Evolutionary conservation across 2,888 invertebrate genomes (phyloP), one percentile per base, ranked within the genome.

Genomic region (Eurois occulta): DNA sequence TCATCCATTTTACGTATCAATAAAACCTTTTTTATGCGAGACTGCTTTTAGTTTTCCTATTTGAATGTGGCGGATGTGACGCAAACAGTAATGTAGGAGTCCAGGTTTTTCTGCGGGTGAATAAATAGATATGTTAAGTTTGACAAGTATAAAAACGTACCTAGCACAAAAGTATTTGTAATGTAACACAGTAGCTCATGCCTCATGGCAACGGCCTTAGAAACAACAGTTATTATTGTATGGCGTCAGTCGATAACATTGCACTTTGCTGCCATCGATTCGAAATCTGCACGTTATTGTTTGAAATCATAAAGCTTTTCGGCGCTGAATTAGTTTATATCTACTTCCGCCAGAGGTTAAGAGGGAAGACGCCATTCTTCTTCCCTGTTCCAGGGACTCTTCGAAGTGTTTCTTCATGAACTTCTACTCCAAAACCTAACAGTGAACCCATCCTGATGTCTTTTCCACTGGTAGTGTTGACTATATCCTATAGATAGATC

Each of bases 231-330:
- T 82, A 68, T 60, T 55, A 71, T 66, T 74, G 65, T 62, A 73
- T 62, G 21, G n/a, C 72, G 70, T 55, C 65, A 74, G n/a, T 60
- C 65, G 72, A 77, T 86, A 84, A 84, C 35, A 52, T 68, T 77
- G 72, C 86, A 82, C 69, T 86, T 73, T 72, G 68, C n/a, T 67
- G 58, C 52, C 76, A 86, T 77, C 60, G 74, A 77, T 83, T 72
- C 11, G 24, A 72, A 86, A 77, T 79, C 62, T 73, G 21, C 58
- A 48, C 60, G 55, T n/a, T 73, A 66, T 70, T 65, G 41, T 66
- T 75, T 24, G 11, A 38, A 64, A 73, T 16, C 32, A 46, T 24
- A 43, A 52, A 62, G 43, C 18, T 41, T 62, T 80, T 28, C 7
- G 24, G 21, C 13, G 16, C 38, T 16, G 16, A 11, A 52, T 0